Evolutionary conservation across 2,797 vertebrate species (phyloP), one percentile per base, ranked within the genome.

Genomic region (Borostomias antarcticus): DNA sequence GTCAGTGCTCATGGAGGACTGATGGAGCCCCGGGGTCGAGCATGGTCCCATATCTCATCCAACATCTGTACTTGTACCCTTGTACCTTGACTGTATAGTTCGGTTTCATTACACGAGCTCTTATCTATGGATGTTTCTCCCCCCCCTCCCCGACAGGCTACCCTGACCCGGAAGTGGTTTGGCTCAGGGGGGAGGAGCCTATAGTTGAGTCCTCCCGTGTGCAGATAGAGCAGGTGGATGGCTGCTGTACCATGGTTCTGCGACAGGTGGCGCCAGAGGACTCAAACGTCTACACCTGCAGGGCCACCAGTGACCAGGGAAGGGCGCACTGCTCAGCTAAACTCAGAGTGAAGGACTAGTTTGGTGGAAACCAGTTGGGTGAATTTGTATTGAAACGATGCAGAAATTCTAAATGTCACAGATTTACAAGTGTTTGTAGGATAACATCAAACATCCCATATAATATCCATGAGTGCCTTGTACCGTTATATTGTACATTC

Each of bases 141-240:
- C 23, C 5, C n/a, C 0, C 17, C 0, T 65, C 52, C 66, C 8
- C 40, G 26, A 21, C 77, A 94, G 94, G 93, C 48, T 93, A 92
- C 73, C 93, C 93, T 2, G 92, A 94, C 62, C 93, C 93, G 1
- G 93, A 93, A 78, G 91, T 94, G 78, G 70, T 93, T 63, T 95
- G 93, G 93, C 78, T 93, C 37, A 79, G 79, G 60, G 89, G 81
- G 0, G 68, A 85, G 13, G 79, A 89, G 52, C 86, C 90, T 3
- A 50, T 93, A 56, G 67, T 72, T 30, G 90, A 93, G 73, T 89
- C 88, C 0, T 50, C 86, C 8, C 26, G 63, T 2, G 77, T 89
- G 25, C 84, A 84, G 64, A 90, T 93, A n/a, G 90, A 93, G 53
- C 92, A 92, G 54, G 93, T 93, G 30, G 87, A 93, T 0, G 94